phyloP scores from a whole-genome alignment of 1,140 invertebrate species.

The Cotesia chilonis region DNA sequence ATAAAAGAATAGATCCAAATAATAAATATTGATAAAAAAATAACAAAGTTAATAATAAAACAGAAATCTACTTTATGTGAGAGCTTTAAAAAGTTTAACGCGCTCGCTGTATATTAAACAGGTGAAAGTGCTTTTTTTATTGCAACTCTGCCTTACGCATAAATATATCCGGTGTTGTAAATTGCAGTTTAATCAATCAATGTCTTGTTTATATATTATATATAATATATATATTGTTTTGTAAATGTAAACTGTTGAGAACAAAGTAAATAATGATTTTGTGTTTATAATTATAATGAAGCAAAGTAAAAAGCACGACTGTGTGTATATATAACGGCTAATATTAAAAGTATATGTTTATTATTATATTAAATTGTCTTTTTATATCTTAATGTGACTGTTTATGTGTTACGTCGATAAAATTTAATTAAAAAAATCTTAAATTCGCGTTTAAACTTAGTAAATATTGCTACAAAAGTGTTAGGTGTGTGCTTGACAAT shows the following conservation, averaged over 20 bases:
- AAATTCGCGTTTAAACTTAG: conserved; percentile 17
- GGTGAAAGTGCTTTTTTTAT: conserved; percentile 12
- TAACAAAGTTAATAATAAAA: not conserved
- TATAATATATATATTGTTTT: not conserved
- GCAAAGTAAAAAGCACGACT: conserved; percentile 15
- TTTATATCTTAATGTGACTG: not conserved
- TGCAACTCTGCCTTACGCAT: not conserved
- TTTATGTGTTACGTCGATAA: too few species aligned
- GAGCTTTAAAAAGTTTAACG: conserved; percentile 1
- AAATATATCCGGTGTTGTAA: conserved; percentile 1
- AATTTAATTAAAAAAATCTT: not conserved
- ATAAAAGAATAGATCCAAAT: not conserved
- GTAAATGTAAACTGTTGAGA: not conserved
- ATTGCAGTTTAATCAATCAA: not conserved
- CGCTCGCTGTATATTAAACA: not conserved
- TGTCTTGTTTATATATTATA: too few species aligned
- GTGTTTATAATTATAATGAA: conserved; percentile 3
- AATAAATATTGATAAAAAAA: not conserved
- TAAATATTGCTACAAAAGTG: conserved; percentile 35
- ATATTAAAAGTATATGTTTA: not conserved
- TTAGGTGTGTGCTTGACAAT: conserved; percentile 41
- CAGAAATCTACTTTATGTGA: not conserved
- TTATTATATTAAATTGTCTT: conserved; percentile 10
- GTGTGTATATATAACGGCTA: conserved; percentile 13
- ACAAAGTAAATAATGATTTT: not conserved